Conservation (phyloP, 2,888 invertebrate genomes). For the Coelopa pilipes region DNA sequence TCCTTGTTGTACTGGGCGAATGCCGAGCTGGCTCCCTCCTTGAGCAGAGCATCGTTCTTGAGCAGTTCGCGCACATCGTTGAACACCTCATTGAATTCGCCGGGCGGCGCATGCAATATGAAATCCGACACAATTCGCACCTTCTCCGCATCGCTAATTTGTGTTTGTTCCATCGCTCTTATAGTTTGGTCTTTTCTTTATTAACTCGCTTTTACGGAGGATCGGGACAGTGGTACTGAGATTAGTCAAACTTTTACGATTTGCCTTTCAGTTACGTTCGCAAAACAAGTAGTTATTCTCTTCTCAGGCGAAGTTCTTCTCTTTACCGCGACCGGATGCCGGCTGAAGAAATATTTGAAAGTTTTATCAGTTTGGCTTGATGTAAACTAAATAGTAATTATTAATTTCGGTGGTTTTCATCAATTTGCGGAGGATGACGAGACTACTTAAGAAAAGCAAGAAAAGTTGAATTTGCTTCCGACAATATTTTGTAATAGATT, state of each 20-base stretch:
- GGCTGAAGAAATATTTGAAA: not conserved
- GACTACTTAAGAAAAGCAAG: slow-evolving; percentile 16
- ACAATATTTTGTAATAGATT: slow-evolving; percentile 30
- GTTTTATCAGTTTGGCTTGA: not conserved
- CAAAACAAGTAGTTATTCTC: not conserved
- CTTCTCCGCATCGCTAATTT: slow-evolving; percentile 88
- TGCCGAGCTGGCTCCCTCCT: slow-evolving; percentile 95
- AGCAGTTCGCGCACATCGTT: slow-evolving; percentile 93
- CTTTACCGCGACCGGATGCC: not conserved
- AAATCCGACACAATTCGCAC: slow-evolving; percentile 98
- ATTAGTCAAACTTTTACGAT: not conserved
- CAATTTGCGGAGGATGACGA: slow-evolving; percentile 25
- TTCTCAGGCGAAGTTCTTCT: not conserved
- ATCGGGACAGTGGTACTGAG: not conserved
- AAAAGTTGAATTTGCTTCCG: slow-evolving; percentile 18
- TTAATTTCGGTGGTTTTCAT: slow-evolving; percentile 1
- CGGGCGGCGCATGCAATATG: slow-evolving; percentile 98
- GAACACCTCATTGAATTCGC: slow-evolving; percentile 99
- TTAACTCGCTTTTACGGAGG: not conserved
- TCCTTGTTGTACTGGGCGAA: slow-evolving; percentile 99
- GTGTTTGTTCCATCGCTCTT: slow-evolving; percentile 62
- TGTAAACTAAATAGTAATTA: slow-evolving; percentile 1
- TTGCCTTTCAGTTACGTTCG: slow-evolving; percentile 1
- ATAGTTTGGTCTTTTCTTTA: not conserved
- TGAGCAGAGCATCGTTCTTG: slow-evolving; percentile 94